These are phyloP conservation scores for Capromys pilorides DNA, from an alignment of 2,797 vertebrate species.

Conservation along the genomic window DNA sequence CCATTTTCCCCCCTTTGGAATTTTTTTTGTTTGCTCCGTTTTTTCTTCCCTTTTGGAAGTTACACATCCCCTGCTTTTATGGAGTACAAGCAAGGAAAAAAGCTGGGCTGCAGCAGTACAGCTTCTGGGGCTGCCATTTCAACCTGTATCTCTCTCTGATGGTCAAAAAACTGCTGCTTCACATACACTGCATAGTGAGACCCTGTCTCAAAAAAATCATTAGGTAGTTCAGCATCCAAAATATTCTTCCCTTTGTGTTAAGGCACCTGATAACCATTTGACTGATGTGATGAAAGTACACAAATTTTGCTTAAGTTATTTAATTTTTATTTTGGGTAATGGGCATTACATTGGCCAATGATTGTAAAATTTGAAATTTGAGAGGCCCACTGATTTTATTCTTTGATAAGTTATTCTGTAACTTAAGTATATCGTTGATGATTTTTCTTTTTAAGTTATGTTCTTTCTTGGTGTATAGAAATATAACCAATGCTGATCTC, in stretches of 20 bases:
- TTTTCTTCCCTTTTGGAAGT: constrained; percentile 14
- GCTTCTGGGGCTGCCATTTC: not conserved
- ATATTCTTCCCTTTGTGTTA: constrained; percentile 20
- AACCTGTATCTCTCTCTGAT: not conserved
- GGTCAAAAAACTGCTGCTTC: not conserved
- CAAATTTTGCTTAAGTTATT: constrained; percentile 9
- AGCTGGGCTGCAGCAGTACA: not conserved
- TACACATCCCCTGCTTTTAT: not conserved
- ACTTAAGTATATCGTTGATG: constrained; percentile 19
- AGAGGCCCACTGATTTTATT: constrained; percentile 25
- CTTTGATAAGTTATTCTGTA: constrained; percentile 19
- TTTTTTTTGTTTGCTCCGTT: not conserved
- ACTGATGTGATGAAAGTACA: constrained; percentile 14
- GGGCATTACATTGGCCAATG: not conserved
- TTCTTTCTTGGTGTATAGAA: not conserved
- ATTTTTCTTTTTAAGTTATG: constrained; percentile 18
- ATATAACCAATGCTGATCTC: not conserved
- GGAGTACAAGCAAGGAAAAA: not conserved
- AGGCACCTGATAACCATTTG: constrained; percentile 49
- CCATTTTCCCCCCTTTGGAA: constrained; percentile 3
- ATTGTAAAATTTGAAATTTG: constrained; percentile 40
- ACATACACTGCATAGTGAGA: not conserved
- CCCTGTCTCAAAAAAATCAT: not conserved
- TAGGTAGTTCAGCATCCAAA: not conserved
- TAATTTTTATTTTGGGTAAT: constrained; percentile 43